These are phyloP conservation scores for Puntigrus tetrazona DNA, from an alignment of 2,113 vertebrate species.

Conservation along the genomic window DNA sequence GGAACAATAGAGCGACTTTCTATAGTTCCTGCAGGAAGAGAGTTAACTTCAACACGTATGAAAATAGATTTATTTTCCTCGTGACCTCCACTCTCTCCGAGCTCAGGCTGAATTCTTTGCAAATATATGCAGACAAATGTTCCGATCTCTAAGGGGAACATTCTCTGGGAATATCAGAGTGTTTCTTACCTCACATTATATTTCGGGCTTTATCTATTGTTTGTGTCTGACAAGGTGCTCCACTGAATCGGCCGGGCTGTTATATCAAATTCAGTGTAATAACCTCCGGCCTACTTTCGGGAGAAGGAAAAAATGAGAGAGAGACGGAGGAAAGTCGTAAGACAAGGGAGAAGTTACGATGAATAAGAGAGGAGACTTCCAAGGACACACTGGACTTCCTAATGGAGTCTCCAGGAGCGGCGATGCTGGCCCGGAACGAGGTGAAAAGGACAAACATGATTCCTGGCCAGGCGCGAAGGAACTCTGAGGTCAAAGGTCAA, in stretches of 20 bases:
- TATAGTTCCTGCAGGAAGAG: constrained; percentile 35
- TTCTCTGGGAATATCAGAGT: constrained; percentile 73
- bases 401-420: constrained; percentile 69
- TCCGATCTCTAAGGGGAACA: constrained; percentile 74
- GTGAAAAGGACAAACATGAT: constrained; percentile 53
- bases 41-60: constrained; percentile 55
- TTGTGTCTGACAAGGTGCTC: constrained; percentile 77
- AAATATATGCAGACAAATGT: constrained; percentile 75
- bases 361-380: constrained; percentile 74
- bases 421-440: constrained; percentile 54
- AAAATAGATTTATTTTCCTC: constrained; percentile 64
- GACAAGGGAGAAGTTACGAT: constrained; percentile 65
- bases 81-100: constrained; percentile 65
- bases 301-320: constrained; percentile 54
- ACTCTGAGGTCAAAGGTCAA: constrained; percentile 60
- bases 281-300: constrained; percentile 77
- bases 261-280: constrained; percentile 76
- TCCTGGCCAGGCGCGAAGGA: constrained; percentile 59
- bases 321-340: constrained; percentile 59
- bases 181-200: constrained; percentile 69
- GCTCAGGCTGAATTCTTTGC: constrained; percentile 50
- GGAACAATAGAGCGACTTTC: constrained; percentile 48
- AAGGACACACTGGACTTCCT: constrained; percentile 76
- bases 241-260: constrained; percentile 70
- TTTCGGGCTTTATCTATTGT: constrained; percentile 75